Base-by-base conservation (phyloP, 2,888 invertebrate genomes). In the Nomada fucata region DNA sequence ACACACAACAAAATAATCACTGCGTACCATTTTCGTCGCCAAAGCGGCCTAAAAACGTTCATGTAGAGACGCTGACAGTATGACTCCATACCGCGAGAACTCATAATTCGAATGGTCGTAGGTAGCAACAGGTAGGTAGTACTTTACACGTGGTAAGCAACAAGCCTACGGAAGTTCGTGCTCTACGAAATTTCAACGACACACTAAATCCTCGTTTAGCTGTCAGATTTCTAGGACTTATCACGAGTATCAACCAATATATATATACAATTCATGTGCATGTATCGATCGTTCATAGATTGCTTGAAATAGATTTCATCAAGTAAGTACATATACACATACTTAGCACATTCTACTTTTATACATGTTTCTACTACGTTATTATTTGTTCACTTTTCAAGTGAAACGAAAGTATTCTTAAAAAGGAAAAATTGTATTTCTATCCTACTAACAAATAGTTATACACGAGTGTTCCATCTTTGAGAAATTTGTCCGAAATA, bases 81-180 rank as follows among this genome's bases (percentile, higher is more conserved):
- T 20, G 42, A 63, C 7, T 71, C 61, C 15, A 2, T 11, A 4
- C 3, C n/a, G 5, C 55, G 29, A 53, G 59, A 7, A 76, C 65
- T 76, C 71, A 47, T n/a, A 9, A 42, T 29, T 11, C 47, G 23
- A 47, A n/a, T 10, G 10, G 18, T 55, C 23, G 13, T 23, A 53
- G 4, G 0, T 36, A 5, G 65, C 73, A 81, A 81, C 69, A 81
- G 63, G 52, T 82, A 36, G 75, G 18, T 9, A 23, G 11, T n/a
- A 50, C 23, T 20, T 59, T 50, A 4, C 63, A 64, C 53, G 75
- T 59, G 57, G 7, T 55, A 11, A 20, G 9, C 5, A 10, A 47
- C 13, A 13, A 57, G 1, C 20, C 11, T n/a, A 11, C 5, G 44
- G 55, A 52, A 47, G 20, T 7, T 63, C 50, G 13, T 23, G 15